Conservation (phyloP, 2,797 vertebrate genomes). For the Potorous gilbertii region DNA sequence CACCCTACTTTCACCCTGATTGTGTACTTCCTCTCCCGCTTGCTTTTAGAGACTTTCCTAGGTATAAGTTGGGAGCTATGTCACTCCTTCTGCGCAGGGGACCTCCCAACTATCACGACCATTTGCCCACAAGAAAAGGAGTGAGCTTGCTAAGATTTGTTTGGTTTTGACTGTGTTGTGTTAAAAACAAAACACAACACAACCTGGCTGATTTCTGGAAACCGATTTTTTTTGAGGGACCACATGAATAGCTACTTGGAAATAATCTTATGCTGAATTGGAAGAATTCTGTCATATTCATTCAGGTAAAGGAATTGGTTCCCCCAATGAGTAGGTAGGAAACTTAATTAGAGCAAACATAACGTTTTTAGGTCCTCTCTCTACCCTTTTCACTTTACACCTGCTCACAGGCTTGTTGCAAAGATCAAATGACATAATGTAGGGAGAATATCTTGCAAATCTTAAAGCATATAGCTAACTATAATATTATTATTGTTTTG, state of each 20-base stretch:
- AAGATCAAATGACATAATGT: not conserved
- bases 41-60: not conserved
- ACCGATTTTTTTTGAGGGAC: not conserved
- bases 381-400: not conserved
- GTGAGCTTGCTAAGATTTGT: not conserved
- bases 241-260: not conserved
- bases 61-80: not conserved
- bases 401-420: not conserved
- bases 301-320: not conserved
- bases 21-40: not conserved
- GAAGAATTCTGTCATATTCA: not conserved
- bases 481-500: not conserved
- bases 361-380: not conserved
- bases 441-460: not conserved
- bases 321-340: not conserved
- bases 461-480: not conserved
- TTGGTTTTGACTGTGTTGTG: not conserved
- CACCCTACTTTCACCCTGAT: accelerated
- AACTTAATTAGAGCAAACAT: not conserved
- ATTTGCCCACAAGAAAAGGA: not conserved
- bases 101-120: not conserved
- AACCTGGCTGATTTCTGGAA: not conserved
- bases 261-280: not conserved
- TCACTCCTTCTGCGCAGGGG: not conserved
- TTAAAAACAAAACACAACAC: not conserved